These are phyloP conservation scores for Prolemur simus DNA, from an alignment of 2,113 vertebrate genomes.

Conservation along the genomic window DNA sequence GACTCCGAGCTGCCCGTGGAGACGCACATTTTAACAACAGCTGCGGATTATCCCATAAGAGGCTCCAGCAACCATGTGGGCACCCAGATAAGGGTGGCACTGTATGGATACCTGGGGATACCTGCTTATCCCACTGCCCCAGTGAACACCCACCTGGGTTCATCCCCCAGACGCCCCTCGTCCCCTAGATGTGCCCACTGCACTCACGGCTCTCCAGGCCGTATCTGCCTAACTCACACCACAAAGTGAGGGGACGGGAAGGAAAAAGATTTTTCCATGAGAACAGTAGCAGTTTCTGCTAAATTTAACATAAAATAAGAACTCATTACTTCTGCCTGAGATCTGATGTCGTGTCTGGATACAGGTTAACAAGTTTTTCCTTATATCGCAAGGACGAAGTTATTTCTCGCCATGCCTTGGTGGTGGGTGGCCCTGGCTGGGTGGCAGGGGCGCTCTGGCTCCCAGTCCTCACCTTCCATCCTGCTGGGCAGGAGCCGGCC, in stretches of 20 bases:
- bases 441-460: not conserved
- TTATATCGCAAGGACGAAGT: not conserved
- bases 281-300: constrained; percentile 40
- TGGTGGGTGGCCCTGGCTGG: not conserved
- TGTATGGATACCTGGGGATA: accelerated
- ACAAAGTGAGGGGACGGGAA: not conserved
- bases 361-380: constrained; percentile 30
- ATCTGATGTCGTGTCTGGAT: not conserved
- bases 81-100: not conserved
- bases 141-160: not conserved
- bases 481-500: not conserved
- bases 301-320: constrained; percentile 61
- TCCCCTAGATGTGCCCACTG: not conserved
- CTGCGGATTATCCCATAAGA: not conserved
- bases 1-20: not conserved
- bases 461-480: not conserved
- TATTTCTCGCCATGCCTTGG: not conserved
- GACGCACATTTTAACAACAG: not conserved
- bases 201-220: not conserved
- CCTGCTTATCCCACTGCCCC: accelerated
- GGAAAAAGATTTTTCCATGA: not conserved
- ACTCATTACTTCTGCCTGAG: constrained; percentile 41
- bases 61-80: not conserved
- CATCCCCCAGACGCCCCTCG: not conserved
- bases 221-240: not conserved